Evolutionary conservation across 2,113 vertebrate genomes (phyloP), one percentile per base, ranked within the genome.

Genomic region (Lycaon pictus): DNA sequence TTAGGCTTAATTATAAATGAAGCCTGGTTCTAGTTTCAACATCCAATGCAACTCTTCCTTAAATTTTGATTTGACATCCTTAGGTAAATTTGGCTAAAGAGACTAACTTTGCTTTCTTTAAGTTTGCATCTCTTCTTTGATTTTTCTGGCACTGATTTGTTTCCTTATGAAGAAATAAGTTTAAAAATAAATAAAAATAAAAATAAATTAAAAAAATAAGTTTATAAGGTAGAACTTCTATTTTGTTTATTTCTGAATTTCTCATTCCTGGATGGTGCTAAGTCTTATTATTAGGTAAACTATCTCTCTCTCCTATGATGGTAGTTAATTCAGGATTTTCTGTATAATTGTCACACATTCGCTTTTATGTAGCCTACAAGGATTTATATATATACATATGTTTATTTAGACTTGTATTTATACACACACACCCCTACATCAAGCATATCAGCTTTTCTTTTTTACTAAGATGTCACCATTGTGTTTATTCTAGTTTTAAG

Each of bases 401-500:
- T 12, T 32, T 43, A 12, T 27, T 76, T 76, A 51, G 74, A 51
- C 80, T 25, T 37, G 58, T 32, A 35, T 43, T 76, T 27, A 55
- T n/a, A 51, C 29, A 76, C 72, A 82, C 3, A 37, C 43, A 63
- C 27, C 77, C 13, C 56, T 72, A 51, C 12, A 55, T 1, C 3
- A 65, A 19, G 20, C 20, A 90, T 76, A 63, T 63, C 29, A 58
- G 7, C 25, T 69, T 43, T 83, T n/a, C 19, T n/a, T 90, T 86
- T 76, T 69, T 77, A 76, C 17, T 62, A 92, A 82, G 8, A 65
- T 53, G 3, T 85, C 4, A 69, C 11, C 15, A 76, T 35, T 80
- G 23, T 83, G 10, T 53, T 86, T 90, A 71, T 62, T 77, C 48
- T 93, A 88, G 95, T 53, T 97, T 55, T 85, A 69, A 91, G 65